A percentile compares a stretch with the other conserved stretches of the same genome.
Evolutionary conservation across 2,113 vertebrate species (phyloP).

Genomic region (Cheirogaleus medius): DNA sequence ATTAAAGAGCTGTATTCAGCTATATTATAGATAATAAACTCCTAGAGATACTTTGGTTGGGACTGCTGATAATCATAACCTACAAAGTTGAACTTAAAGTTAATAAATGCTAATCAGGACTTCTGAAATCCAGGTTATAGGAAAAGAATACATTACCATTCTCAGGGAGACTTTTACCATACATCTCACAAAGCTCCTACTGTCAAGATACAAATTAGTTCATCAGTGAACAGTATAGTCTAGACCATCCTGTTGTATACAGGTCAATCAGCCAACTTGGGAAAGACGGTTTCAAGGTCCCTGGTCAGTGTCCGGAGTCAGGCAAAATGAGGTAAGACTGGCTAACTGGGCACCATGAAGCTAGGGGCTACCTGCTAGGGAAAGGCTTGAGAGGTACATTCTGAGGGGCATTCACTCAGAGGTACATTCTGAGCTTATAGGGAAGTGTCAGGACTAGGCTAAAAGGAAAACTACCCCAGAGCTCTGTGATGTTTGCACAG

Average conservation of each 20-base stretch:
- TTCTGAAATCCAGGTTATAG: slow-evolving; percentile 15
- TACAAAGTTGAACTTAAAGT: slow-evolving; percentile 6
- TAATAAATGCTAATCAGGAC: neutral
- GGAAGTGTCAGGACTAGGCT: neutral
- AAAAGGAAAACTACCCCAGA: neutral
- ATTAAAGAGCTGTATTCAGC: slow-evolving; percentile 27
- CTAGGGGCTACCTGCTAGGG: neutral
- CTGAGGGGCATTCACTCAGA: neutral
- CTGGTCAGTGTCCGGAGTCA: neutral
- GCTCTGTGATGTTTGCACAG: neutral
- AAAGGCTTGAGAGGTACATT: neutral
- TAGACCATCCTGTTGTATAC: neutral
- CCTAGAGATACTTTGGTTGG: slow-evolving; percentile 2
- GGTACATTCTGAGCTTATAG: neutral
- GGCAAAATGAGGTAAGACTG: neutral
- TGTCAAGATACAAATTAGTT: slow-evolving; percentile 3
- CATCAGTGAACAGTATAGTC: neutral
- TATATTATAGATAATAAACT: neutral
- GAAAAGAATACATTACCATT: neutral
- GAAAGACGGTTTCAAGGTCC: neutral
- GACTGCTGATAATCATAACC: neutral
- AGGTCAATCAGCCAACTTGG: neutral
- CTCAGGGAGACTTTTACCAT: neutral
- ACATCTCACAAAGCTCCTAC: slow-evolving; percentile 4
- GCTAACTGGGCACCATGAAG: neutral